Evolutionary conservation across 2,113 vertebrate species (phyloP).

Genomic region (Nanorana parkeri): DNA sequence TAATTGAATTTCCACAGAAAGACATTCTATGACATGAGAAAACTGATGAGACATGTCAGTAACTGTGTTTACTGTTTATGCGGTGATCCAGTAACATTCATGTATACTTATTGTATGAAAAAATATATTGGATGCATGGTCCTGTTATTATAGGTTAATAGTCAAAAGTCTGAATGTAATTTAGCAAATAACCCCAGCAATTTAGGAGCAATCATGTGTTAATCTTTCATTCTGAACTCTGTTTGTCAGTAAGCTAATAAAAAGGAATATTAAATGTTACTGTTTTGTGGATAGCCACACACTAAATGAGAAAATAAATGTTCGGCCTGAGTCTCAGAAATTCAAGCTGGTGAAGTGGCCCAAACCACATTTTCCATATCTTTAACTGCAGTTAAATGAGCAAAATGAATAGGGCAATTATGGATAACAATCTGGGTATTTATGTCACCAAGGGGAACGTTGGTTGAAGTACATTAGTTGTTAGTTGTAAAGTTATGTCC

Average conservation of each 20-base stretch:
- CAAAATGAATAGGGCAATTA: slow-evolving; percentile 10
- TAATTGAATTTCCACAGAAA: too few species aligned
- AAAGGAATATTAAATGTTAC: slow-evolving; percentile 37
- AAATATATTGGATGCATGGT: too few species aligned
- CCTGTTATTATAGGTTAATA: too few species aligned
- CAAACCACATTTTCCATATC: slow-evolving; percentile 39
- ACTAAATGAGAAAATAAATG: slow-evolving; percentile 30
- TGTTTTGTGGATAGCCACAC: slow-evolving; percentile 43
- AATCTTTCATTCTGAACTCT: neutral
- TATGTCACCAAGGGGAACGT: slow-evolving; percentile 16
- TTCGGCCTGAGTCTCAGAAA: slow-evolving; percentile 14
- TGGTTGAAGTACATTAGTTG: neutral
- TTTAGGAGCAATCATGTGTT: slow-evolving; percentile 18
- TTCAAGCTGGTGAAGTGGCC: slow-evolving; percentile 16
- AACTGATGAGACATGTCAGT: too few species aligned
- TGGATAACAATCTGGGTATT: slow-evolving; percentile 31
- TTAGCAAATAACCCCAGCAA: too few species aligned
- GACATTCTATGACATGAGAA: too few species aligned
- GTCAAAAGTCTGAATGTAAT: too few species aligned
- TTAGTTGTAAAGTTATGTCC: slow-evolving; percentile 20
- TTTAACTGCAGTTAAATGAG: slow-evolving; percentile 28
- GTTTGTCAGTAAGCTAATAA: slow-evolving; percentile 36
- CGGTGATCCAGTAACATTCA: too few species aligned
- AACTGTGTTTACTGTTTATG: too few species aligned
- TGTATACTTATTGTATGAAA: too few species aligned